Evolutionary conservation across 2,797 vertebrate genomes (phyloP).

Genomic region (Paramormyrops hopkinsi): DNA sequence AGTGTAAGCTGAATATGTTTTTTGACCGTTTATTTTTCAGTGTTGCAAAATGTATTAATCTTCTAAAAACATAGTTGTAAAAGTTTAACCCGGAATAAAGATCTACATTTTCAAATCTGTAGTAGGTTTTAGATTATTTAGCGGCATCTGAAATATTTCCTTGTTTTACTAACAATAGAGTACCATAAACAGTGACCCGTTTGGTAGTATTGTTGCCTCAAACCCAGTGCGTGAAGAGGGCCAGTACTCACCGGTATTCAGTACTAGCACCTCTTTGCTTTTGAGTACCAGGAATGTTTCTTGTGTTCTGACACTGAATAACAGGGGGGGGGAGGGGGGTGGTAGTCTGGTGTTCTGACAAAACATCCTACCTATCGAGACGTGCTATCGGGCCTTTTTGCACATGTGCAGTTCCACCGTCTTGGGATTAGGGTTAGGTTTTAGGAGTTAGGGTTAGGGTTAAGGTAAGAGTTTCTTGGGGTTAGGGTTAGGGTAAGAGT

Average conservation of each 20-base stretch:
- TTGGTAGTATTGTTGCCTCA: not conserved
- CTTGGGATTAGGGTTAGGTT: too few species aligned
- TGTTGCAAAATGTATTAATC: not conserved
- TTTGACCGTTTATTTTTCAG: not conserved
- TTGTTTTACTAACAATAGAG: not conserved
- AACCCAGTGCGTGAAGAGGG: not conserved
- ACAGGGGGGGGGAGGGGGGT: not conserved
- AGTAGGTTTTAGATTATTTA: not conserved
- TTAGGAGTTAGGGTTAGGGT: too few species aligned
- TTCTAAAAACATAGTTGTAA: not conserved
- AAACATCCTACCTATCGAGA: too few species aligned
- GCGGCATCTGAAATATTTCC: too few species aligned
- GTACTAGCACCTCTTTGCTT: not conserved
- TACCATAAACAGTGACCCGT: not conserved
- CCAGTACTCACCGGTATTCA: not conserved
- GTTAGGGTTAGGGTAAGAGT: too few species aligned
- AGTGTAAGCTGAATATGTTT: not conserved
- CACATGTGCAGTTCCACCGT: too few species aligned
- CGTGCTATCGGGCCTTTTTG: too few species aligned
- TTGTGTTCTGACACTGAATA: not conserved
- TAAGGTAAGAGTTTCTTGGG: too few species aligned
- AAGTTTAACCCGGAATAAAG: not conserved
- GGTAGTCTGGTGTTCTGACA: too few species aligned
- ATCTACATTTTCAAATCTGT: not conserved
- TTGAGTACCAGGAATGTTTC: not conserved